Base-by-base conservation (phyloP, 2,113 vertebrate genomes). In the Ictalurus furcatus region DNA sequence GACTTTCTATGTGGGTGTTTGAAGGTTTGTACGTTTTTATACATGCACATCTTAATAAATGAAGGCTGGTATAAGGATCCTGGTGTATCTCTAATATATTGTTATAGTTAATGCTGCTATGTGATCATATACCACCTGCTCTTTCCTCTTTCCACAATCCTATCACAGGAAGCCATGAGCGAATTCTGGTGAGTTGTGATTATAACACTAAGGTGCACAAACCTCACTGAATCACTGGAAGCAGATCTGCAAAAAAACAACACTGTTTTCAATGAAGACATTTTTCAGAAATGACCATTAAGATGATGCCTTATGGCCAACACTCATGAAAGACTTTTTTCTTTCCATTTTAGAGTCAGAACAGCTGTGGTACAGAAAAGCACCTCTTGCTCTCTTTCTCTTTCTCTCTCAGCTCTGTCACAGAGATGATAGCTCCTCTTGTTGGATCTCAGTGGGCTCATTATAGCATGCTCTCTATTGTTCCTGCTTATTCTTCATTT, bases 371-470 rank as follows among this genome's bases (percentile, higher is more conserved):
- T 44, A 63, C 8, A 74, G 30, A 74, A 59, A 37, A 84, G 88
- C 28, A 86, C 69, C 90, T 88, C 44, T 40, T 54, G 52, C 73
- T 71, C 52, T 79, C 34, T 92, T 83, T 89, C 85, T 92, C 88
- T 91, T 69, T 88, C 85, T 85, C 86, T 40, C 48, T 56, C 59
- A 25, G 58, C 28, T 88, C 93, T 92, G 87, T 91, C 91, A 58
- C 91, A 90, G 87, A 90, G 87, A 94, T 90, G 89, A 92, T 87
- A 85, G 61, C 74, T 88, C 85, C 59, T 56, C 67, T 85, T 88
- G 73, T 87, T 48, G 90, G 89, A 91, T 92, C 92, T 94, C 91
- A 92, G 88, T 89, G 81, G 90, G 67, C 91, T 94, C 84, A 92
- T 93, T 91, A 92, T 93, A 89, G 87, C 54, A 84, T 11, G 69